A percentile compares a stretch with the other conserved stretches of the same genome.
Conservation (phyloP, 2,797 vertebrate species). For the Rhinichthys osculus region DNA sequence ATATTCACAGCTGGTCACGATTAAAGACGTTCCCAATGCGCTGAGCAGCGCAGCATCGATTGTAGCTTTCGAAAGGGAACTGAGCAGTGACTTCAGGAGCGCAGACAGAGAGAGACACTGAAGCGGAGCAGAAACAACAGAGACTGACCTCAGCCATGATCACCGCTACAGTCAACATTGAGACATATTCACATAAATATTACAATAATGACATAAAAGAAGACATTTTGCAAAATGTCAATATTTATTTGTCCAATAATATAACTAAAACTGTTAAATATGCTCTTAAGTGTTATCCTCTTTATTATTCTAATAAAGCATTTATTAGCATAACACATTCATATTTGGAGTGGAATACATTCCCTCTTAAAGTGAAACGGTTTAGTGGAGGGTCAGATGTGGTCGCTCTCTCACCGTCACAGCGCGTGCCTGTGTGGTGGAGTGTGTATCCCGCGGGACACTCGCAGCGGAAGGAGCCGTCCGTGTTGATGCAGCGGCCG, state of each 20-base stretch:
- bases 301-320: background rate
- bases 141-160: too few relatives aligned
- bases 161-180: background rate
- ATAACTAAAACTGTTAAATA: too few relatives aligned
- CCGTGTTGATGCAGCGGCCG: conserved; percentile 68
- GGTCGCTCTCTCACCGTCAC: conserved; percentile 55
- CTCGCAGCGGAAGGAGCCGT: conserved; percentile 68
- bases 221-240: background rate
- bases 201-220: background rate
- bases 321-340: too few relatives aligned
- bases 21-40: too few relatives aligned
- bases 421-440: conserved; percentile 59
- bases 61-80: too few relatives aligned
- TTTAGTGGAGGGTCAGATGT: background rate
- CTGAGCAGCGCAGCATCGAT: too few relatives aligned
- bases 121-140: too few relatives aligned
- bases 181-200: background rate
- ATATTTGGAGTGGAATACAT: background rate
- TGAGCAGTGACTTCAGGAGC: too few relatives aligned
- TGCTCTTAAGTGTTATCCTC: background rate
- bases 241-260: background rate
- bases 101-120: too few relatives aligned
- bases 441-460: conserved; percentile 65
- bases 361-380: background rate
- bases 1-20: too few relatives aligned